phyloP scores from a whole-genome alignment of 2,113 vertebrate species.

The Myrmecobius fasciatus region DNA sequence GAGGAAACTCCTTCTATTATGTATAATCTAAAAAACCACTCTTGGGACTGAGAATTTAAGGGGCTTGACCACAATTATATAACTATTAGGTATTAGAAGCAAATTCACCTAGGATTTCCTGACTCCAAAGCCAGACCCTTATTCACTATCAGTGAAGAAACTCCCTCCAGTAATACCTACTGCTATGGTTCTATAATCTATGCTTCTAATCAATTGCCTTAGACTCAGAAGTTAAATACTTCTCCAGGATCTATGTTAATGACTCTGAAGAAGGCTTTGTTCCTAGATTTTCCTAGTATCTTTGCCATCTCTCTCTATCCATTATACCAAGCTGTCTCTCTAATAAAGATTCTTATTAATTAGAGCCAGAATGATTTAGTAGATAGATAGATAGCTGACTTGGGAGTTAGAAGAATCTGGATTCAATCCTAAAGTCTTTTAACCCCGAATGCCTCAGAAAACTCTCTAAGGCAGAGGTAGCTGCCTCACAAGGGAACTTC shows the following conservation, averaged over 20 bases:
- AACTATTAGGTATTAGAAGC: background rate
- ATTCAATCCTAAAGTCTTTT: background rate
- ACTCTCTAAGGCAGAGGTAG: background rate
- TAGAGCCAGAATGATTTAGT: background rate
- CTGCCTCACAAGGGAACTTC: background rate
- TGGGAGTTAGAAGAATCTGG: background rate
- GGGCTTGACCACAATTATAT: background rate
- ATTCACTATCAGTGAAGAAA: background rate
- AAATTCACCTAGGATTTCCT: background rate
- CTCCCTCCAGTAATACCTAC: background rate
- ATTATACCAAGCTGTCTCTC: background rate
- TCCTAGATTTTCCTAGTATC: background rate
- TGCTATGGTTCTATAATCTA: background rate
- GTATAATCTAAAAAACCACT: background rate
- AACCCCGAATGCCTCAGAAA: background rate
- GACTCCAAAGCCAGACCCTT: background rate
- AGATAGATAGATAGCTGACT: background rate
- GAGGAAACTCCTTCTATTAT: background rate
- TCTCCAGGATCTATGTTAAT: background rate
- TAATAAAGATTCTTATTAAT: background rate
- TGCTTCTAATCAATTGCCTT: background rate
- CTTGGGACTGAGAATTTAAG: no score
- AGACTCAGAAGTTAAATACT: background rate
- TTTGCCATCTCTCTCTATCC: background rate
- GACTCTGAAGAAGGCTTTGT: background rate